phyloP scores from a whole-genome alignment of 2,113 vertebrate genomes.

The Corvus hawaiiensis region DNA sequence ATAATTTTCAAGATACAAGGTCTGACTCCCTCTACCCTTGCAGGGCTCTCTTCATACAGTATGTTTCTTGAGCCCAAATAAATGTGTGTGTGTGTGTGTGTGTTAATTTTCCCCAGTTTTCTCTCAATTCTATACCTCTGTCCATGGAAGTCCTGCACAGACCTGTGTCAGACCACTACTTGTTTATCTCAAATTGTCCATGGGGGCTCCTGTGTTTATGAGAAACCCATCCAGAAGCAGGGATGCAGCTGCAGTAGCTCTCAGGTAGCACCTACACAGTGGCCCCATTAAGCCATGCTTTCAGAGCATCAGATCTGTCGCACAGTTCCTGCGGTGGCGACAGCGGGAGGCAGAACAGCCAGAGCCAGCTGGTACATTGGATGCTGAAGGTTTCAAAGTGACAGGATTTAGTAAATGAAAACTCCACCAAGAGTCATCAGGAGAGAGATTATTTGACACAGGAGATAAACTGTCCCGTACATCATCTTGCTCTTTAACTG shows the following conservation, averaged over 20 bases:
- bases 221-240: neutral
- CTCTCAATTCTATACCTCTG: rapidly evolving
- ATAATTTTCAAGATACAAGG: neutral
- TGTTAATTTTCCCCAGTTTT: neutral
- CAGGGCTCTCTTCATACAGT: neutral
- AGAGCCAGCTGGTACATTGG: neutral
- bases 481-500: neutral
- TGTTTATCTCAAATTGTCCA: neutral
- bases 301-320: neutral
- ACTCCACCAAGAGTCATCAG: neutral
- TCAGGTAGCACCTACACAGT: neutral
- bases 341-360: neutral
- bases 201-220: neutral
- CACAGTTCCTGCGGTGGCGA: neutral
- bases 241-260: rapidly evolving
- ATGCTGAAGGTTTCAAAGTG: neutral
- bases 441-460: neutral
- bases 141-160: neutral
- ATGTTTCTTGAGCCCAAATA: neutral
- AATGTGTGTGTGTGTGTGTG: rapidly evolving
- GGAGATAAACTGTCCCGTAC: neutral
- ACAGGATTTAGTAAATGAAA: neutral
- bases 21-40: neutral
- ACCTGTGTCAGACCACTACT: neutral
- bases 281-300: neutral